These are phyloP conservation scores for Onthophagus sagittarius DNA, from an alignment of 2,888 invertebrate species.

Conservation along the genomic window DNA sequence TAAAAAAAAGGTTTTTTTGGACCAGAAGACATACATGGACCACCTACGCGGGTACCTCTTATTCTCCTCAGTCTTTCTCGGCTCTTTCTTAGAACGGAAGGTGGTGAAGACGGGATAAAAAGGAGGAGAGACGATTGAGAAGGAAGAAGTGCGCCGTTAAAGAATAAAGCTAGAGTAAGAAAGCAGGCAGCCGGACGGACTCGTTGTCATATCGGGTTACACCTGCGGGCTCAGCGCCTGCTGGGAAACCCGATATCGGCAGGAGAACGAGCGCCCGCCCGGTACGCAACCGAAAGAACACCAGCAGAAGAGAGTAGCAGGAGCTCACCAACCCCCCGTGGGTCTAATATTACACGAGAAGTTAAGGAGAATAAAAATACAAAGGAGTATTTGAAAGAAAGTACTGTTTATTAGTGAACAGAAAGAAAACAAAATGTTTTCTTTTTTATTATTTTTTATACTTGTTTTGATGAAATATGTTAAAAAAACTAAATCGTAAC, in stretches of 20 bases:
- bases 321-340: neutral
- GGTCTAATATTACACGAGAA: neutral
- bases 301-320: conserved; percentile 7
- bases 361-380: neutral
- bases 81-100: neutral
- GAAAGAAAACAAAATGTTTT: no score
- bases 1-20: neutral
- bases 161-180: neutral
- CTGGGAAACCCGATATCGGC: conserved; percentile 42
- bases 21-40: neutral
- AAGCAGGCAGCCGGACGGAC: conserved; percentile 27
- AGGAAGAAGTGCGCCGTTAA: neutral
- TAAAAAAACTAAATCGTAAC: no score
- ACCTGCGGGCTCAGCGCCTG: conserved; percentile 41
- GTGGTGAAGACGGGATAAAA: neutral
- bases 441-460: no score
- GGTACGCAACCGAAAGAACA: conserved; percentile 34
- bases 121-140: neutral
- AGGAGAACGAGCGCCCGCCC: conserved; percentile 33
- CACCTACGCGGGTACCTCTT: neutral
- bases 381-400: neutral
- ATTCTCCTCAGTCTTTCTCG: neutral
- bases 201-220: conserved; percentile 40
- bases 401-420: no score
- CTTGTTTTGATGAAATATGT: no score